Evolutionary conservation across 2,113 vertebrate genomes (phyloP).

Genomic region (Peromyscus polionotus): DNA sequence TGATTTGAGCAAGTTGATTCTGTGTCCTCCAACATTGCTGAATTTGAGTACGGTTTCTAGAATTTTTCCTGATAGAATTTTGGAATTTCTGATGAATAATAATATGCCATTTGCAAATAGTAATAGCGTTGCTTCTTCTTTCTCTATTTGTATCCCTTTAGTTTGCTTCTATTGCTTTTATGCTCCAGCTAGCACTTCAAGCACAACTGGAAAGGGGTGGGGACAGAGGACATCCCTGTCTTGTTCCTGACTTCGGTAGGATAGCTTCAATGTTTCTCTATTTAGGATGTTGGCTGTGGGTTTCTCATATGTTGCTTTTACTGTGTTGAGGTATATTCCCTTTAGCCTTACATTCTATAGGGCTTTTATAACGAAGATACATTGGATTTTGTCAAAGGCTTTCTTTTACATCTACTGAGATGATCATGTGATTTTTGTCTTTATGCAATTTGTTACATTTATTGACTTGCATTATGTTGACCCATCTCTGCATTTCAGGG

Average conservation of each 20-base stretch:
- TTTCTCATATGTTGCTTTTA: too few species aligned
- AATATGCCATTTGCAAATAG: background rate
- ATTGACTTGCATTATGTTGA: background rate
- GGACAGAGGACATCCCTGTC: background rate
- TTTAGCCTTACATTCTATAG: too few species aligned
- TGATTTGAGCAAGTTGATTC: background rate
- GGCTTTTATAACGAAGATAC: too few species aligned
- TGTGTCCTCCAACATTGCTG: background rate
- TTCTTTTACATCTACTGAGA: too few species aligned
- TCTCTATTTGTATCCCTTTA: too few species aligned
- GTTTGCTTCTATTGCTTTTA: background rate
- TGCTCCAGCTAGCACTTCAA: background rate
- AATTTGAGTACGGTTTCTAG: background rate
- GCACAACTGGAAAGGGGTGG: background rate
- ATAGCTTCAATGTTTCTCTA: background rate
- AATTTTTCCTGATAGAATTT: background rate
- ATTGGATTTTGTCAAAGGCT: too few species aligned
- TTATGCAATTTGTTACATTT: background rate
- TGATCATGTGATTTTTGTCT: background rate
- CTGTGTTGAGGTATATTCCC: too few species aligned
- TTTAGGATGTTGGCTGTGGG: background rate
- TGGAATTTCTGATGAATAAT: background rate
- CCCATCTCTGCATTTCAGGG: too few species aligned
- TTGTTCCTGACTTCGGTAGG: background rate
- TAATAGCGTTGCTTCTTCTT: background rate